Conservation (phyloP, 2,888 invertebrate species). For the Leptopilina syphax region DNA sequence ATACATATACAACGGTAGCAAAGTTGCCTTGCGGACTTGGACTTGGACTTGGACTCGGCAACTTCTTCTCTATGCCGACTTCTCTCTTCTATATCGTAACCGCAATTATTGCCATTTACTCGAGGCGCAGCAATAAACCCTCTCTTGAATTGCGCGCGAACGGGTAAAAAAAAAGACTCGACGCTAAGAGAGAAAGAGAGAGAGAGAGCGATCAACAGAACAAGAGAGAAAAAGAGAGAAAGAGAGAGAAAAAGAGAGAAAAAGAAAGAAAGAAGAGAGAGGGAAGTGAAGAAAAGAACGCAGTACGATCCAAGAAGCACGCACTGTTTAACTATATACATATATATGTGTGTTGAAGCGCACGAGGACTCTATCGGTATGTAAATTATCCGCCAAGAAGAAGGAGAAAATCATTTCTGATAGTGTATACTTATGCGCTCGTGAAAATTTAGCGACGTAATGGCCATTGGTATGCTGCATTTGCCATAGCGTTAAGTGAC, state of each 20-base stretch:
- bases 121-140: constrained; percentile 63
- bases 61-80: constrained; percentile 60
- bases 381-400: constrained; percentile 4
- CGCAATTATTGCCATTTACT: constrained; percentile 70
- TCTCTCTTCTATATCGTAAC: constrained; percentile 57
- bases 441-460: constrained; percentile 40
- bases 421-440: constrained; percentile 39
- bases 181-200: constrained; percentile 39
- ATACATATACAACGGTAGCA: constrained; percentile 54
- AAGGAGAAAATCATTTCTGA: constrained; percentile 28
- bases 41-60: neutral
- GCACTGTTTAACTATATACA: constrained; percentile 36
- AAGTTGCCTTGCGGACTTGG: constrained; percentile 39
- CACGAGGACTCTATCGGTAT: constrained; percentile 40
- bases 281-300: constrained; percentile 42
- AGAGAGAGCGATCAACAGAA: neutral
- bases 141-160: constrained; percentile 60
- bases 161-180: constrained; percentile 40
- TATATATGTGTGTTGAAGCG: constrained; percentile 1
- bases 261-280: neutral
- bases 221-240: constrained; percentile 35
- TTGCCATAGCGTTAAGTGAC: constrained; percentile 36
- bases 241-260: constrained; percentile 39
- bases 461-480: constrained; percentile 31
- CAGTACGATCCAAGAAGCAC: constrained; percentile 47